Percentiles rank a stretch among this genome's conserved stretches.
phyloP scores from a whole-genome alignment of 2,888 invertebrate genomes.

The Hypselothyrea guttata region DNA sequence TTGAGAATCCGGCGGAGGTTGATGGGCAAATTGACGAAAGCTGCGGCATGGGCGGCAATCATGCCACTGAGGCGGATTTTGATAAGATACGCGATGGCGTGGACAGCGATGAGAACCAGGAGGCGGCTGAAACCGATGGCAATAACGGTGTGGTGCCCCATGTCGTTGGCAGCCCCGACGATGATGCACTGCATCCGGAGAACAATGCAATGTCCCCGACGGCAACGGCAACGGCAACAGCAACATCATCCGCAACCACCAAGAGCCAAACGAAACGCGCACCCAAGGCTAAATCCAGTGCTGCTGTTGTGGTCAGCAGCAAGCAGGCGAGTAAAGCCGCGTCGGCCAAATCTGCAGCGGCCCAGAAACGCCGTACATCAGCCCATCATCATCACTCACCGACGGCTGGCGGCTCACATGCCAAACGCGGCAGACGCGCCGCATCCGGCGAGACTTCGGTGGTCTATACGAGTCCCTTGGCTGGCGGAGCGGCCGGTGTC shows the following conservation, averaged over 20 bases:
- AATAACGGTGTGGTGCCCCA: conserved; percentile 67
- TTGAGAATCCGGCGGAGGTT: conserved; percentile 85
- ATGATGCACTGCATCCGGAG: conserved; percentile 34
- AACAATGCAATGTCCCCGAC: conserved; percentile 49
- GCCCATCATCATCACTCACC: conserved; percentile 60
- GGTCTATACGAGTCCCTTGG: conserved; percentile 29
- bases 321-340: conserved; percentile 63
- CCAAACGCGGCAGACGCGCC: conserved; percentile 81
- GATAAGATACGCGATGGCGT: conserved; percentile 86
- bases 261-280: conserved; percentile 70
- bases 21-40: conserved; percentile 77
- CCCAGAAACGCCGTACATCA: conserved; percentile 63
- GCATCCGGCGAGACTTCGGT: conserved; percentile 83
- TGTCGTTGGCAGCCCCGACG: conserved; percentile 68
- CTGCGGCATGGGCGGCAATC: conserved; percentile 71
- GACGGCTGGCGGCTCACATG: conserved; percentile 38
- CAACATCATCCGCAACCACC: conserved; percentile 33
- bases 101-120: conserved; percentile 69
- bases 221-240: conserved; percentile 36
- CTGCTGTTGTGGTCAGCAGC: conserved; percentile 61
- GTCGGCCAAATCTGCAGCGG: conserved; percentile 61
- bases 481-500: conserved; percentile 16
- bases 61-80: conserved; percentile 87
- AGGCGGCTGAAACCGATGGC: conserved; percentile 28
- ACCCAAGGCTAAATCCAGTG: conserved; percentile 76